phyloP scores from a whole-genome alignment of 2,888 invertebrate species.

The Candidula unifasciata region DNA sequence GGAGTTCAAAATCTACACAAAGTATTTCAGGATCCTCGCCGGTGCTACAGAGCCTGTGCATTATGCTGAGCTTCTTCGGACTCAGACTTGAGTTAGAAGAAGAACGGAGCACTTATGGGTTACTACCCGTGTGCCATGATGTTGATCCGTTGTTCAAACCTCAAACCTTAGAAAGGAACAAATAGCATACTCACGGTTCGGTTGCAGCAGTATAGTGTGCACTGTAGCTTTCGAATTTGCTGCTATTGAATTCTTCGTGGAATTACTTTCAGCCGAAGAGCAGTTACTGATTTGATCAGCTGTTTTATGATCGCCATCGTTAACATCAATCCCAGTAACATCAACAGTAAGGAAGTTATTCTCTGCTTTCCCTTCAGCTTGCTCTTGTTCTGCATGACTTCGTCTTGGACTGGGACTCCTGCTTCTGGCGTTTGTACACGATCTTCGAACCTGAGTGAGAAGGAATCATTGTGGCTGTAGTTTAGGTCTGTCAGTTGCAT shows the following conservation, averaged over 20 bases:
- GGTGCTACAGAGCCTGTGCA: no score
- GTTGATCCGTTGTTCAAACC: no score
- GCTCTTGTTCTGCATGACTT: neutral
- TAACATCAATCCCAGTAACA: neutral
- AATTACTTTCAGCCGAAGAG: neutral
- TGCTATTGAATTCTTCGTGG: neutral
- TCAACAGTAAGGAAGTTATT: neutral
- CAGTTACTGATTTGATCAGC: neutral
- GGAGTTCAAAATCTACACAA: no score
- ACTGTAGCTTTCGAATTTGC: neutral
- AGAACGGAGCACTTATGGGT: no score
- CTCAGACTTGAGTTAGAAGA: no score
- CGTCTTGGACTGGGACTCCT: constrained; percentile 13
- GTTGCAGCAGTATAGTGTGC: neutral
- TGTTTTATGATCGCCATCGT: neutral
- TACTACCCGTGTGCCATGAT: no score
- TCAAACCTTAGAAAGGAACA: no score
- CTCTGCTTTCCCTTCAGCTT: neutral
- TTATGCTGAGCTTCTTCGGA: no score
- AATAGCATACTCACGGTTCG: neutral
- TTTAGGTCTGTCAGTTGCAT: neutral
- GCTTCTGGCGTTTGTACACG: constrained; percentile 7
- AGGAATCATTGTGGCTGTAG: neutral
- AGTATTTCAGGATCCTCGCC: no score
- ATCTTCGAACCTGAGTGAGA: neutral